Conservation (phyloP, 2,888 invertebrate genomes). For the Hydriomena furcata region DNA sequence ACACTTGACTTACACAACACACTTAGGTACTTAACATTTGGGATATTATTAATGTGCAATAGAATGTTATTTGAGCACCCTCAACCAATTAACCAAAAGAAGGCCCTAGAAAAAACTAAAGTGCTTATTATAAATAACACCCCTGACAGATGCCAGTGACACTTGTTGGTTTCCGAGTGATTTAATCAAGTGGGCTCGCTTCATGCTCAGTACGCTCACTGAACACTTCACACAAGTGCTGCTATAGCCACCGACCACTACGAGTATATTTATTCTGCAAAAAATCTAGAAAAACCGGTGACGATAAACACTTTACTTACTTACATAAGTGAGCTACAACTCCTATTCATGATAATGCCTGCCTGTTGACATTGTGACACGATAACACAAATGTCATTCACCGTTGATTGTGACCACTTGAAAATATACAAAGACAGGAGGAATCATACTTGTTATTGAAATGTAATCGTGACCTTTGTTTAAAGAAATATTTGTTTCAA, state of each 20-base stretch:
- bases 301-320: no score
- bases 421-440: not conserved
- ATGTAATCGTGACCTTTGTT: no score
- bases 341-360: not conserved
- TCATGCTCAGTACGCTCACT: not conserved
- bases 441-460: not conserved
- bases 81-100: no score
- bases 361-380: not conserved
- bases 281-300: no score
- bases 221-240: slow-evolving; percentile 3
- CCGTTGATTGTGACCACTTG: not conserved
- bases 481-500: no score
- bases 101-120: not conserved
- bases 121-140: not conserved
- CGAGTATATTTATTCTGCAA: not conserved
- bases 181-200: not conserved
- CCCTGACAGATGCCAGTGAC: slow-evolving; percentile 1
- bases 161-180: slow-evolving; percentile 2
- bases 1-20: no score
- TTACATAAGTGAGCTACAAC: not conserved
- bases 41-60: no score
- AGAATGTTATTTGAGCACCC: no score
- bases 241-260: not conserved
- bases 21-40: no score
- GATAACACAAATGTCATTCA: slow-evolving; percentile 6